phyloP scores from a whole-genome alignment of 2,888 invertebrate genomes.

The Lithophane socia region DNA sequence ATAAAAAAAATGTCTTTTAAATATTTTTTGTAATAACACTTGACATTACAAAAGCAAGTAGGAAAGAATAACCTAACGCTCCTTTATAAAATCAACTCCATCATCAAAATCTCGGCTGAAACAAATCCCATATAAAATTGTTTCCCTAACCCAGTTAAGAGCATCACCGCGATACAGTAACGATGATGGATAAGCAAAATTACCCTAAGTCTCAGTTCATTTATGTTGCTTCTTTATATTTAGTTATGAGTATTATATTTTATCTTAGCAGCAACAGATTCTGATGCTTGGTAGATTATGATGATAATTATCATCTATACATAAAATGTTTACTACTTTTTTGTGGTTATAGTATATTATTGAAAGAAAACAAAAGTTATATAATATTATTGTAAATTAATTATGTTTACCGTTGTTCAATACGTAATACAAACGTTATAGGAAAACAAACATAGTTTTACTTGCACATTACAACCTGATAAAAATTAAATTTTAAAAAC shows the following conservation, averaged over 20 bases:
- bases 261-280: slow-evolving; percentile 26
- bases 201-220: slow-evolving; percentile 55
- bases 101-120: slow-evolving; percentile 52
- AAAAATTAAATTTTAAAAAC: too few species aligned
- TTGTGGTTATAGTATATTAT: not conserved
- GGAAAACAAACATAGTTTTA: not conserved
- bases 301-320: slow-evolving; percentile 22
- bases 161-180: slow-evolving; percentile 59
- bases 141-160: slow-evolving; percentile 57
- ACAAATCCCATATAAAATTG: slow-evolving; percentile 53
- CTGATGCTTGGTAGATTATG: not conserved
- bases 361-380: not conserved
- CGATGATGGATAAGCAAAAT: slow-evolving; percentile 67
- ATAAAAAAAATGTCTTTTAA: not conserved
- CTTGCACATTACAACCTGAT: not conserved
- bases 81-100: slow-evolving; percentile 48
- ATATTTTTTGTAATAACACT: not conserved
- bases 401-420: not conserved
- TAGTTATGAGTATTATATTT: slow-evolving; percentile 29
- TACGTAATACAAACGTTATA: not conserved
- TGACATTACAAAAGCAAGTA: not conserved
- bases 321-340: not conserved
- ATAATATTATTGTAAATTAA: not conserved
- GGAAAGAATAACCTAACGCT: not conserved
- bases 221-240: slow-evolving; percentile 39